Conservation (phyloP, 2,888 invertebrate species). For the Heteromurus nitidus region DNA sequence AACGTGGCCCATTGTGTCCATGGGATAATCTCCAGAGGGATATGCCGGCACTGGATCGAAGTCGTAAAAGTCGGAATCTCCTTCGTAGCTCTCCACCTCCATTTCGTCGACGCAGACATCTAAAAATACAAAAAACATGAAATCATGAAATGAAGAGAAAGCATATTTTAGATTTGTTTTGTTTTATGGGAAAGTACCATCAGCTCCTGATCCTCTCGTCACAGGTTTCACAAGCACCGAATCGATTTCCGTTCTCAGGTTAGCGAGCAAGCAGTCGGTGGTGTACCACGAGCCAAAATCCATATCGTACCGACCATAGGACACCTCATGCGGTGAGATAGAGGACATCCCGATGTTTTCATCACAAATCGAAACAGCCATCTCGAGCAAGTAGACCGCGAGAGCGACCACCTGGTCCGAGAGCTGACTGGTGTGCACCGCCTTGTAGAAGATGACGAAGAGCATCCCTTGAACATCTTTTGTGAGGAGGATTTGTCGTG, state of each 20-base stretch:
- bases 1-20: conserved; percentile 57
- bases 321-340: conserved; percentile 75
- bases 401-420: conserved; percentile 93
- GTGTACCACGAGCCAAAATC: conserved; percentile 83
- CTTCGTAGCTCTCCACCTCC: conserved; percentile 81
- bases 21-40: conserved; percentile 63
- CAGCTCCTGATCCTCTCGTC: conserved; percentile 9
- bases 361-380: conserved; percentile 81
- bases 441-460: conserved; percentile 89
- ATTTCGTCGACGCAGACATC: conserved; percentile 76
- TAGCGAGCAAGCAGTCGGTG: conserved; percentile 84
- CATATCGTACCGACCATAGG: conserved; percentile 77
- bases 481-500: conserved; percentile 80
- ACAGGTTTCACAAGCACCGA: conserved; percentile 78
- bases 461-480: conserved; percentile 84
- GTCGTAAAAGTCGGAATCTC: conserved; percentile 79
- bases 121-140: conserved; percentile 27
- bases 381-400: conserved; percentile 89
- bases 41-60: conserved; percentile 65
- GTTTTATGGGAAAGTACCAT: conserved; percentile 39
- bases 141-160: not conserved
- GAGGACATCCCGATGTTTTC: conserved; percentile 70
- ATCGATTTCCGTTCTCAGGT: conserved; percentile 83
- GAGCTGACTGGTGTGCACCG: conserved; percentile 83
- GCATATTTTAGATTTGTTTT: too few relatives aligned